phyloP scores from a whole-genome alignment of 2,113 vertebrate genomes.

The Nannobrachium achirus region DNA sequence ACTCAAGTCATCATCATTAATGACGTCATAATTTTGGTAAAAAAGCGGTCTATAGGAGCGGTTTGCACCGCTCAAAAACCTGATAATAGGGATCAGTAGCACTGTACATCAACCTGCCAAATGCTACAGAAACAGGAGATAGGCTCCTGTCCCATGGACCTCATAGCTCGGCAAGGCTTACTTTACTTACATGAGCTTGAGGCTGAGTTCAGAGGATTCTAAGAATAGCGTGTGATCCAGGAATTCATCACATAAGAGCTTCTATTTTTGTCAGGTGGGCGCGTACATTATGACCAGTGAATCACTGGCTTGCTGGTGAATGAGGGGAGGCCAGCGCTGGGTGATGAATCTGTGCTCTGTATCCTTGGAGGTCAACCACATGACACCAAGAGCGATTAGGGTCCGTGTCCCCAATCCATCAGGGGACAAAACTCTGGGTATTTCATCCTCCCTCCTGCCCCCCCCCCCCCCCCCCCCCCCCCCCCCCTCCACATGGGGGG shows the following conservation, averaged over 20 bases:
- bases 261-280: conserved; percentile 53
- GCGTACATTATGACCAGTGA: conserved; percentile 57
- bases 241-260: conserved; percentile 54
- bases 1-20: too few species aligned
- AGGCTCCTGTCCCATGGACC: too few species aligned
- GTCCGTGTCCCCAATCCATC: conserved; percentile 74
- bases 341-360: conserved; percentile 71
- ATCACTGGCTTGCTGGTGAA: conserved; percentile 48
- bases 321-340: conserved; percentile 31
- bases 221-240: conserved; percentile 32
- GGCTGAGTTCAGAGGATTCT: conserved; percentile 19
- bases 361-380: conserved; percentile 71
- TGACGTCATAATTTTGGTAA: too few species aligned
- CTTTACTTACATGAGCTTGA: conserved; percentile 21
- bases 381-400: conserved; percentile 72
- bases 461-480: conserved; percentile 16
- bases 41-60: too few species aligned
- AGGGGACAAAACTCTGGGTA: conserved; percentile 62
- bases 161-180: too few species aligned
- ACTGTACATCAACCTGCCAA: too few species aligned
- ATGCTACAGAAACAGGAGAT: too few species aligned
- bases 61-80: too few species aligned
- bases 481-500: conserved; percentile 39
- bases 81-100: too few species aligned
- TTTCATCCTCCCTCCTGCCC: conserved; percentile 69